Evolutionary conservation across 2,888 invertebrate genomes (phyloP).

Genomic region (Tetheella fluctuosa): DNA sequence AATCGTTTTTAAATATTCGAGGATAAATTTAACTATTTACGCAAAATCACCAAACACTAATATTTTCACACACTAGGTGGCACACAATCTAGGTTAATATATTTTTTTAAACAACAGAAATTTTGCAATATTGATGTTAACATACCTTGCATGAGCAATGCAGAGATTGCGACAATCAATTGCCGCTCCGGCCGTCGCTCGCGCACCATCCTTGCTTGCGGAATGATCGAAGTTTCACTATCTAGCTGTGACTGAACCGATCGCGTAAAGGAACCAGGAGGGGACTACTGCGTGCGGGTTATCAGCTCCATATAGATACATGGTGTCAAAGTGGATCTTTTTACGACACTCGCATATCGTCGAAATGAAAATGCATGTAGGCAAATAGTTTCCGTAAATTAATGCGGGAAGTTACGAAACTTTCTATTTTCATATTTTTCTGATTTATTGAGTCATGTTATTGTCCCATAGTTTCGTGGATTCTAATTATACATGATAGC

Average conservation of each 20-base stretch:
- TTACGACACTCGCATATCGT: background rate
- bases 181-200: slow-evolving; percentile 4
- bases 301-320: background rate
- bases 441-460: background rate
- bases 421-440: slow-evolving; percentile 3
- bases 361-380: background rate
- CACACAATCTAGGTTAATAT: background rate
- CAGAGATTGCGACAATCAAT: slow-evolving; percentile 13
- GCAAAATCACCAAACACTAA: background rate
- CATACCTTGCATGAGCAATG: slow-evolving; percentile 16
- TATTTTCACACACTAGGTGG: background rate
- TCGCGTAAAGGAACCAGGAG: slow-evolving; percentile 1
- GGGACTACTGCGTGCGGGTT: background rate
- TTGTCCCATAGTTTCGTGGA: background rate
- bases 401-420: slow-evolving; percentile 5
- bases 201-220: slow-evolving; percentile 21
- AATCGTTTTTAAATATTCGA: too few species aligned
- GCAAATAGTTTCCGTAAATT: background rate
- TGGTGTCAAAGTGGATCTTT: background rate
- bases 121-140: background rate
- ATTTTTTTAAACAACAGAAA: background rate
- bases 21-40: background rate
- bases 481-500: background rate
- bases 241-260: background rate
- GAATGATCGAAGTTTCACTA: background rate